Percentiles rank a stretch among this genome's conserved stretches.
Conservation (phyloP, 2,888 invertebrate genomes). For the Melolontha melolontha region DNA sequence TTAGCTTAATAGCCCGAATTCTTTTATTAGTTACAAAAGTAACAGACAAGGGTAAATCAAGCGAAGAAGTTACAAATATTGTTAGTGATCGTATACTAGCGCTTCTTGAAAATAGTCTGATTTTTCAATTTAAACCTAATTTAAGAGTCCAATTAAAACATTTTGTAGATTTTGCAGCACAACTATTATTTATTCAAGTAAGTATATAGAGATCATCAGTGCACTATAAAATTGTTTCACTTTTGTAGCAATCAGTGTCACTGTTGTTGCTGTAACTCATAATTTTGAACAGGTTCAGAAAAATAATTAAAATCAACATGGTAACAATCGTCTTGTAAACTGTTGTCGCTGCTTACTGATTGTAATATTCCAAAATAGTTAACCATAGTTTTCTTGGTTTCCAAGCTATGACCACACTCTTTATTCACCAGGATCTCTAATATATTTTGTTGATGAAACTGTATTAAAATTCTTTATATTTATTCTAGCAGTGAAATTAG, state of each 20-base stretch:
- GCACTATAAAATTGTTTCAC: background rate
- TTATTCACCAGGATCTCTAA: too few relatives aligned
- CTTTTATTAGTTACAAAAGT: slow-evolving; percentile 41
- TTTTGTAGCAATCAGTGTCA: background rate
- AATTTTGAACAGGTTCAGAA: too few relatives aligned
- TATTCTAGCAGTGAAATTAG: too few relatives aligned
- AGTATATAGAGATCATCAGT: background rate
- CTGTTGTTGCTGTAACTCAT: too few relatives aligned
- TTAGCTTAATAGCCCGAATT: slow-evolving; percentile 35
- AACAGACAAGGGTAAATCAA: slow-evolving; percentile 39
- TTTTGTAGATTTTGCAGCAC: slow-evolving; percentile 47
- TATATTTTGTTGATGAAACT: too few relatives aligned
- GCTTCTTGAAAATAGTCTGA: slow-evolving; percentile 47
- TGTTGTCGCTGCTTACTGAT: too few relatives aligned
- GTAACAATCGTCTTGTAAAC: too few relatives aligned
- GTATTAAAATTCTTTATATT: too few relatives aligned
- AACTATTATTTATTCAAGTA: slow-evolving; percentile 46
- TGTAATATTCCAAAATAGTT: too few relatives aligned
- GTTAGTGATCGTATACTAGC: slow-evolving; percentile 38
- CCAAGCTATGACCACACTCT: too few relatives aligned
- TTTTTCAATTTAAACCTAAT: slow-evolving; percentile 40
- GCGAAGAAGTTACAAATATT: slow-evolving; percentile 41
- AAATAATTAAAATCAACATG: too few relatives aligned
- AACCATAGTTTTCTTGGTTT: too few relatives aligned
- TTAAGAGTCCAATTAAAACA: slow-evolving; percentile 44